Evolutionary conservation across 2,888 invertebrate genomes (phyloP), one percentile per base, ranked within the genome.

Genomic region (Lucinisca nassula): DNA sequence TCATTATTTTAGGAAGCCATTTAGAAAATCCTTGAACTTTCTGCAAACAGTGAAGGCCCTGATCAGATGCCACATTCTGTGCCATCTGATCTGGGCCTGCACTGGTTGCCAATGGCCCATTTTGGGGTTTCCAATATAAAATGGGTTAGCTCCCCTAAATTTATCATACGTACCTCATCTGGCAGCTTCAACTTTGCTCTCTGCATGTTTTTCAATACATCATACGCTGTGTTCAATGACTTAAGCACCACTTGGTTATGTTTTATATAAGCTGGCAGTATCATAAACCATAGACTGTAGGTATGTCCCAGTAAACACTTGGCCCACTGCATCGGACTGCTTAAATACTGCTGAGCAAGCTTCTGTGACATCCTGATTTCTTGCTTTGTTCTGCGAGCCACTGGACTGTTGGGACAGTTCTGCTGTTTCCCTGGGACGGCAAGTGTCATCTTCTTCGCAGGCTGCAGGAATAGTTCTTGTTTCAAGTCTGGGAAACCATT

Each of bases 301-400:
- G 96, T 96, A 93, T 96, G 97, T 92, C 96, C 96, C 51, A 97
- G 94, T 75, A 96, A 87, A 92, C 95, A 96, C 89, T 95, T 96
- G 90, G 61, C 87, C 90, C 88, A 86, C 38, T 74, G 37, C 24
- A 49, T 45, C 0, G 87, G 87, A 27, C 84, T 80, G 17, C 70
- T 79, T 3, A 82, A 77, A 40, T 77, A 85, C 76, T 90, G 90
- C 77, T 90, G 84, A 0, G 87, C 82, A 51, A 97, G 97, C 97
- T 98, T 98, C 96, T 99, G 99, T 6, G 99, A 98, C 21, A 98
- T 97, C 95, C 98, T 98, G 27, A 99, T 98, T 97, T 99, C 99
- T 94, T 99, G 99, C 95, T 99, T 99, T 12, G 99, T 99, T 92
- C 99, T 97, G 6, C 98, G 97, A 0, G 99, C 99, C 97, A 99